Evolutionary conservation across 1,140 invertebrate genomes (phyloP).

Genomic region (Drosophila biarmipes): DNA sequence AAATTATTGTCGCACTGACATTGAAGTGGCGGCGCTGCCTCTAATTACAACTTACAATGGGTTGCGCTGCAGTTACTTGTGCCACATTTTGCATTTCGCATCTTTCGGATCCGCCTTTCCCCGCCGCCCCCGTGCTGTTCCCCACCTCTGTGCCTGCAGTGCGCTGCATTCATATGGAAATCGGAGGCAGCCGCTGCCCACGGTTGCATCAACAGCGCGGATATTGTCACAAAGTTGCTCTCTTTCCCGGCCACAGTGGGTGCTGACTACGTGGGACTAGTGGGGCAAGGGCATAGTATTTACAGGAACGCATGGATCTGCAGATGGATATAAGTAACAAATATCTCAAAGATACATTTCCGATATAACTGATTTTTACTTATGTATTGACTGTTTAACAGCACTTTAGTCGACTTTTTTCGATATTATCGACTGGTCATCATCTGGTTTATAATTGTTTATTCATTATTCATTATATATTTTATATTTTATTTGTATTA

Average conservation of each 20-base stretch:
- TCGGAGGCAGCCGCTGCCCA: constrained; percentile 43
- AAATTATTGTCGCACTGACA: constrained; percentile 80
- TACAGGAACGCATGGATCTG: too few relatives aligned
- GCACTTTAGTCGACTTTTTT: too few relatives aligned
- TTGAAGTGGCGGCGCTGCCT: constrained; percentile 61
- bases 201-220: constrained; percentile 36
- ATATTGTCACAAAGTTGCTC: constrained; percentile 25
- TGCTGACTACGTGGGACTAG: background rate
- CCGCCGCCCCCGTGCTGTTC: constrained; percentile 17
- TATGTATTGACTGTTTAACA: too few relatives aligned
- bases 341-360: too few relatives aligned
- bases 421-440: too few relatives aligned
- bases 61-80: constrained; percentile 70
- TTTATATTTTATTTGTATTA: too few relatives aligned
- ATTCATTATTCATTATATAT: too few relatives aligned
- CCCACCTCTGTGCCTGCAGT: constrained; percentile 30
- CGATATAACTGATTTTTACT: too few relatives aligned
- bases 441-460: too few relatives aligned
- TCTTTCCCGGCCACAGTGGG: constrained; percentile 17
- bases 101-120: constrained; percentile 61
- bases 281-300: background rate
- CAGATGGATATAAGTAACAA: too few relatives aligned
- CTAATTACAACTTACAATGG: constrained; percentile 60
- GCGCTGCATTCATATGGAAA: constrained; percentile 44
- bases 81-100: constrained; percentile 77